These are phyloP conservation scores for Lucilia cuprina DNA, from an alignment of 1,140 invertebrate species.

Conservation along the genomic window DNA sequence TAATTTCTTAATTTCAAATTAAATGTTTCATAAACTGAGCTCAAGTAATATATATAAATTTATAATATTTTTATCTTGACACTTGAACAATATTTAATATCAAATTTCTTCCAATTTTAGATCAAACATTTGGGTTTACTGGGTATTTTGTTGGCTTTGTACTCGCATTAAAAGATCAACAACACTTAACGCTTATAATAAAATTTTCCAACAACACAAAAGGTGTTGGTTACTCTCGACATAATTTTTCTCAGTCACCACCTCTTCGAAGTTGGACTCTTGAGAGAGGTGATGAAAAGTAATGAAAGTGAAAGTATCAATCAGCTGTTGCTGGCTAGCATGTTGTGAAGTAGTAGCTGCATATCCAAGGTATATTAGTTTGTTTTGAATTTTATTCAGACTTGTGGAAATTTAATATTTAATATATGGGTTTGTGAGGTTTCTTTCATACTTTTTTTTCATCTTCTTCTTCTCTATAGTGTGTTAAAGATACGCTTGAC, in stretches of 20 bases:
- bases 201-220: background rate
- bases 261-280: background rate
- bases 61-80: too few relatives aligned
- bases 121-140: too few relatives aligned
- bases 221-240: background rate
- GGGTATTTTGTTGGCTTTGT: too few relatives aligned
- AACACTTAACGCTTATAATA: background rate
- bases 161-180: background rate
- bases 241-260: background rate
- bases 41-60: too few relatives aligned
- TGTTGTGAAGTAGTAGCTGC: too few relatives aligned
- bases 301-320: background rate
- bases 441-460: background rate
- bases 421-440: background rate
- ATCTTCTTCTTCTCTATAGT: background rate
- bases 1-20: too few relatives aligned
- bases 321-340: background rate
- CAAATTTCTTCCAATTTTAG: too few relatives aligned
- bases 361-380: background rate
- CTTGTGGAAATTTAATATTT: background rate
- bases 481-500: background rate
- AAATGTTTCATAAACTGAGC: too few relatives aligned
- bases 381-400: background rate
- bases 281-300: background rate
- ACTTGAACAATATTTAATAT: too few relatives aligned